Conservation (phyloP, 2,888 invertebrate genomes). For the Drosophila neotestacea region DNA sequence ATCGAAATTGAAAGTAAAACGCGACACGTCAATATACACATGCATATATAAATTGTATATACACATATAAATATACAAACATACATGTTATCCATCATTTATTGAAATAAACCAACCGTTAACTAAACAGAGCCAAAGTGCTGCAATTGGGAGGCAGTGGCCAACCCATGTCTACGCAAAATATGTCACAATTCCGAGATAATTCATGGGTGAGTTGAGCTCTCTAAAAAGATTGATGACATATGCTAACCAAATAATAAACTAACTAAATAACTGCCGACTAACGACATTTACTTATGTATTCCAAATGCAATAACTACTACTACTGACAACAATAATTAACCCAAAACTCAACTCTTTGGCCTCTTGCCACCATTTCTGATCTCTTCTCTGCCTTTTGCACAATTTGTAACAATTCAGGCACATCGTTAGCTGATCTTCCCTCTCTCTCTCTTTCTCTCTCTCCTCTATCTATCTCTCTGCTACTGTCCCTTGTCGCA, state of each 20-base stretch:
- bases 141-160: constrained; percentile 32
- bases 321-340: constrained; percentile 24
- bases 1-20: constrained; percentile 63
- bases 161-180: constrained; percentile 53
- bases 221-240: constrained; percentile 20
- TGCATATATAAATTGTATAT: constrained; percentile 5
- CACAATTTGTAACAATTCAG: constrained; percentile 35
- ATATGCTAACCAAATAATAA: constrained; percentile 2
- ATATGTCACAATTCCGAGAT: constrained; percentile 84
- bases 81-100: constrained; percentile 30
- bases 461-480: background rate
- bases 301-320: background rate
- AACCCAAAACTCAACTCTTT: constrained; percentile 21
- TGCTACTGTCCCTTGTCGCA: constrained; percentile 27
- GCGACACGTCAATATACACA: constrained; percentile 16
- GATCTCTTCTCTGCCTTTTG: constrained; percentile 5
- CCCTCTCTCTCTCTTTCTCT: background rate
- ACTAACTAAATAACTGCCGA: constrained; percentile 10
- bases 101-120: constrained; percentile 23
- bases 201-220: constrained; percentile 84
- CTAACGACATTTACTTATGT: constrained; percentile 16
- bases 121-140: constrained; percentile 9
- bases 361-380: constrained; percentile 14
- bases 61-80: background rate
- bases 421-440: constrained; percentile 18